Base-by-base conservation (phyloP, 2,888 invertebrate species). In the Baronia brevicornis region DNA sequence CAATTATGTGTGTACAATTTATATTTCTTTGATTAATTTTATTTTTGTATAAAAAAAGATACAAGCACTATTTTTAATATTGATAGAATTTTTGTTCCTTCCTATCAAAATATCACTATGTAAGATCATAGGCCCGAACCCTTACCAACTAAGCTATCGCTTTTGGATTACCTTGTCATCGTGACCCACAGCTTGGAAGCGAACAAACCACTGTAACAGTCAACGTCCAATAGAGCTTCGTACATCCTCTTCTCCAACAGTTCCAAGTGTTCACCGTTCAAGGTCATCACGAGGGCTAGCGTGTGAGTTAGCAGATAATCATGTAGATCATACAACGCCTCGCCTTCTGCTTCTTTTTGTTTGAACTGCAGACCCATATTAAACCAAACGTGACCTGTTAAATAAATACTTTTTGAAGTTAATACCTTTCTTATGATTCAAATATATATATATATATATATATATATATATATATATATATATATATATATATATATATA, bases 121-220 rank as follows among this genome's bases (percentile, higher is more conserved):
- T n/a, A n/a, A n/a, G n/a, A n/a, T n/a, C n/a, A n/a, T n/a, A n/a
- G n/a, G n/a, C n/a, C n/a, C n/a, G n/a, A n/a, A n/a, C n/a, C n/a
- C n/a, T n/a, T n/a, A n/a, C n/a, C n/a, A n/a, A n/a, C n/a, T n/a
- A n/a, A n/a, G n/a, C n/a, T n/a, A n/a, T n/a, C 6, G 11, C 15
- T 14, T 25, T 24, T 22, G 28, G 26, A 45, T 43, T 46, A 80
- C 82, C 69, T 68, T 3, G 70, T 57, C 28, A 80, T 40, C 1
- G 68, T 31, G n/a, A 52, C 33, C 79, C 79, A 82, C 7, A 82
- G 37, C 41, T 72, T 64, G 0, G 60, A 50, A 2, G 72, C 62
- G 41, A 84, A 80, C 37, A 77, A 25, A 0, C 72, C 77, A n/a
- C 44, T 45, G 17, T 46, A 51, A 30, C 50, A 60, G 12, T 74